These are phyloP conservation scores for Phengaris alcon DNA, from an alignment of 2,888 invertebrate species.

Conservation along the genomic window DNA sequence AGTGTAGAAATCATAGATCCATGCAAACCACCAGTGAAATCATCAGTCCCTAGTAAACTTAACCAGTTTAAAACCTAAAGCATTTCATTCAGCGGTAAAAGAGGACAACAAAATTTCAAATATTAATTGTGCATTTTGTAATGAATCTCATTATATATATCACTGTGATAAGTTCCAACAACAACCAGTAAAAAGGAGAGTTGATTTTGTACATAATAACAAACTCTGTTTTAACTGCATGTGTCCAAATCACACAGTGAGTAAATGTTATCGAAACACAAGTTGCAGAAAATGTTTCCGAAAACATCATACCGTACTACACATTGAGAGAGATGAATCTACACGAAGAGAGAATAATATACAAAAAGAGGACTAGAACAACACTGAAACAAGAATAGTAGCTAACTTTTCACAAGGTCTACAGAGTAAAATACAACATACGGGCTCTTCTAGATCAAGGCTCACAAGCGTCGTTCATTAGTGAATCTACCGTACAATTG, in stretches of 20 bases:
- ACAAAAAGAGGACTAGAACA: not conserved
- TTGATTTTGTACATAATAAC: constrained; percentile 33
- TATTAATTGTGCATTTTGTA: not conserved
- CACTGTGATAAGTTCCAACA: not conserved
- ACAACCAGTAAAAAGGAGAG: not conserved
- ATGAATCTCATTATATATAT: not conserved
- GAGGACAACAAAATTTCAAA: not conserved
- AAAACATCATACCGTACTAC: constrained; percentile 38
- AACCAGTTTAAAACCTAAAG: not conserved
- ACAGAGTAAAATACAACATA: not conserved
- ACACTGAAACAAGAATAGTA: too few relatives aligned
- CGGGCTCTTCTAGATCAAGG: constrained; percentile 34
- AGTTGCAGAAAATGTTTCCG: constrained; percentile 36
- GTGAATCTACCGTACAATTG: constrained; percentile 36
- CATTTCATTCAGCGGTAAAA: not conserved
- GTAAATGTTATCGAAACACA: constrained; percentile 31
- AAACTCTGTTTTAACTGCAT: constrained; percentile 36
- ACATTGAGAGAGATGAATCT: constrained; percentile 31
- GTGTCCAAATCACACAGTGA: constrained; percentile 31
- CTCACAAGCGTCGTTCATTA: constrained; percentile 38
- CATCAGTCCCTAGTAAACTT: too few relatives aligned
- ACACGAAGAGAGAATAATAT: not conserved
- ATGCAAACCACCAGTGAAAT: too few relatives aligned
- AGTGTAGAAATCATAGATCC: too few relatives aligned
- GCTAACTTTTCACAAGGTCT: too few relatives aligned